A percentile compares a stretch with the other conserved stretches of the same genome.
Conservation (phyloP, 2,113 vertebrate genomes). For the Myiagra hebetior region DNA sequence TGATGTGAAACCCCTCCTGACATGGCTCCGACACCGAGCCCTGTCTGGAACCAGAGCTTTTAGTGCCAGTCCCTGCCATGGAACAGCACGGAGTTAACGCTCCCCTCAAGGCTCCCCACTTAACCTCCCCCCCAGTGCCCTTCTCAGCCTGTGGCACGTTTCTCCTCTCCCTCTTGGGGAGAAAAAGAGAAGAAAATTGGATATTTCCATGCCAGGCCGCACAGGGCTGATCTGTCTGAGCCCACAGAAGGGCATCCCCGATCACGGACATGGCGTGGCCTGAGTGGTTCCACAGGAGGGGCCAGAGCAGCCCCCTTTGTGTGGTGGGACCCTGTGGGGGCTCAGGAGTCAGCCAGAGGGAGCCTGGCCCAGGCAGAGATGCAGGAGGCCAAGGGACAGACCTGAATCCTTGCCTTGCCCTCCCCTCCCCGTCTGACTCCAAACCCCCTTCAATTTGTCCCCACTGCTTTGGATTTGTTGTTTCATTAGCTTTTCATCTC, state of each 20-base stretch:
- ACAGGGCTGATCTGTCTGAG: rapidly evolving
- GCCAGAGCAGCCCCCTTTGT: not conserved
- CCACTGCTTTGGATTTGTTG: rapidly evolving
- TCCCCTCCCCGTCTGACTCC: not conserved
- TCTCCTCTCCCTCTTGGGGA: not conserved
- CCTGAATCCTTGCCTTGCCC: not conserved
- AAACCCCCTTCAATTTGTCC: not conserved
- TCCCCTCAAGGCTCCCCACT: constrained; percentile 14
- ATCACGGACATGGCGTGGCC: rapidly evolving
- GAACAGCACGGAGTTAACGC: constrained; percentile 7
- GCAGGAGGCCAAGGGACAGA: not conserved
- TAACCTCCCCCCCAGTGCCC: constrained; percentile 4
- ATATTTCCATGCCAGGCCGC: not conserved
- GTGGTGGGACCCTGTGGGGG: rapidly evolving
- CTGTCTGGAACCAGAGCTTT: constrained; percentile 56
- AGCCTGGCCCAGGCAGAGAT: rapidly evolving
- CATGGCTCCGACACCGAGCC: not conserved
- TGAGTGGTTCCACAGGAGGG: rapidly evolving
- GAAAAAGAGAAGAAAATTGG: not conserved
- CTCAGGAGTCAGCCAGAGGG: not conserved
- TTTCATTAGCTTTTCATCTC: not conserved
- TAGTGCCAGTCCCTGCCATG: constrained; percentile 48
- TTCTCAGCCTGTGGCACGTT: not conserved
- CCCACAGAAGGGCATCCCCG: not conserved
- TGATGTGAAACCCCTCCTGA: constrained; percentile 47